Evolutionary conservation across 2,113 vertebrate species (phyloP), one percentile per base, ranked within the genome.

Genomic region (Leucosticte australis): DNA sequence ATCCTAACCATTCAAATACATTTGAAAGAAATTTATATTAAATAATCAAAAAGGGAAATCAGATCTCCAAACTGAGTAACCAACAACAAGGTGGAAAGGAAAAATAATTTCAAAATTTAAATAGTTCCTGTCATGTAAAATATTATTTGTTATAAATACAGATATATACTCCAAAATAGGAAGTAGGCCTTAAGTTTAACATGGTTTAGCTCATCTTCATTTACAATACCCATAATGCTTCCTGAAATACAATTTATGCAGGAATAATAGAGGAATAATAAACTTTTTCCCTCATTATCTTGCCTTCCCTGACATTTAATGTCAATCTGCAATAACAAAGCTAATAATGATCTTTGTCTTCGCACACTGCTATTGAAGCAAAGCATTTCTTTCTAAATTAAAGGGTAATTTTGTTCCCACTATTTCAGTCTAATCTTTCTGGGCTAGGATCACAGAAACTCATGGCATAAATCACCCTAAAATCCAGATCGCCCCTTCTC

Each of bases 1-100:
- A 96, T 95, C 89, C 92, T 94, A 95, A 95, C 84, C 62, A 94
- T 53, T 47, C 89, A 80, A 95, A 92, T 53, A 94, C 70, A 89
- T 94, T 98, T 92, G 87, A 94, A 97, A 96, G 23, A 80, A 83
- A 88, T 42, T 24, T 91, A 59, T 80, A 69, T 57, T 26, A 92
- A 96, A 96, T 47, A 95, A 80, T n/a, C 6, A 47, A 41, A 93
- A 92, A 76, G 89, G 28, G 15, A 96, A 91, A 41, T 63, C 69
- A 92, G 47, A 67, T 67, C 69, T 31, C 44, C 52, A 76, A 41
- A 94, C 8, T 55, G 65, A 87, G 26, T 46, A 90, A 87, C 39
- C 16, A 92, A 91, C n/a, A 90, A 92, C 3, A 68, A 74, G 30
- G 84, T 53, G 8, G 46, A 83, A 96, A 94, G 22, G 12, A 75